These are phyloP conservation scores for Patella depressa DNA, from an alignment of 2,888 invertebrate genomes.

Conservation along the genomic window DNA sequence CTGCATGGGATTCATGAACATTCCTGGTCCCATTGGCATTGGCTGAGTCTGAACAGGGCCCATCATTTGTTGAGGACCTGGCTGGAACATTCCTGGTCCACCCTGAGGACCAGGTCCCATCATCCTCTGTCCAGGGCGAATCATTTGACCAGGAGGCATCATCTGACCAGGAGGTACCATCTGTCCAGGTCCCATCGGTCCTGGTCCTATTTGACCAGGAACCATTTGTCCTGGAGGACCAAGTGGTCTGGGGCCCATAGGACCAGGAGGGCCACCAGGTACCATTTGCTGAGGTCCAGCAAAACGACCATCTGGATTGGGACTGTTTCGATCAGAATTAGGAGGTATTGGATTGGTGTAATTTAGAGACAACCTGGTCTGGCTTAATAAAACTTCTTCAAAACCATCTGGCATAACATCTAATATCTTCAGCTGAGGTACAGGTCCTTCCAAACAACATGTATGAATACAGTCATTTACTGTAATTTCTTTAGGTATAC, in stretches of 20 bases:
- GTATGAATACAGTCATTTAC: slow-evolving; percentile 84
- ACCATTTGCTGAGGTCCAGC: slow-evolving; percentile 22
- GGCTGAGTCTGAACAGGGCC: background rate
- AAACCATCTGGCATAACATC: slow-evolving; percentile 46
- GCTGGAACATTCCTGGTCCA: background rate
- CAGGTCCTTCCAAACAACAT: slow-evolving; percentile 85
- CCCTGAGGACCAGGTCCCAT: background rate
- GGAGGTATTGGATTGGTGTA: background rate
- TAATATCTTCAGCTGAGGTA: slow-evolving; percentile 92
- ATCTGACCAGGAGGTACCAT: slow-evolving; percentile 20
- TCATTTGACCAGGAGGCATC: slow-evolving; percentile 12
- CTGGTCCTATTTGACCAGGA: background rate
- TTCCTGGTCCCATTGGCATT: background rate
- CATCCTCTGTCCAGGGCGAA: slow-evolving; percentile 7
- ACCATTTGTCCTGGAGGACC: slow-evolving; percentile 1
- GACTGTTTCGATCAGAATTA: background rate
- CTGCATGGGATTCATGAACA: background rate
- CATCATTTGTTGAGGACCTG: background rate
- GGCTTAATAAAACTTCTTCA: slow-evolving; percentile 25
- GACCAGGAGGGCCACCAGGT: slow-evolving; percentile 19
- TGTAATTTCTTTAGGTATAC: slow-evolving; percentile 85
- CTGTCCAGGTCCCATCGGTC: slow-evolving; percentile 9
- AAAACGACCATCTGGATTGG: slow-evolving; percentile 11
- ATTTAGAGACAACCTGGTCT: background rate
- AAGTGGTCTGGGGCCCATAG: slow-evolving; percentile 8